Evolutionary conservation across 2,113 vertebrate genomes (phyloP), one percentile per base, ranked within the genome.

Genomic region (Triplophysa dalaica): DNA sequence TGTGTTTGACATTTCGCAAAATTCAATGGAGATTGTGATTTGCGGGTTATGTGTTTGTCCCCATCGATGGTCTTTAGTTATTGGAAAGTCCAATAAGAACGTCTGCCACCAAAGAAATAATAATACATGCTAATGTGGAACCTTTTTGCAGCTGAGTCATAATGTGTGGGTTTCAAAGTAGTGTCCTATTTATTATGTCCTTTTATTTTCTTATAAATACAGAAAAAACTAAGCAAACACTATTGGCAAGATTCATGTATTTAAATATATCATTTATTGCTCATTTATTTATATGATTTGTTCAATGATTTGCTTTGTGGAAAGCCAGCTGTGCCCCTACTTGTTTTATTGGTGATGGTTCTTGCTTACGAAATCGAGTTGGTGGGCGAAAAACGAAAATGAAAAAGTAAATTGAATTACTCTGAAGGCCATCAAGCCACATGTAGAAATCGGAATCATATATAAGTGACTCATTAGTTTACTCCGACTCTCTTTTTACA

Each of bases 41-140:
- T 63, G 8, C 17, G 16, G 33, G 33, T 75, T 21, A 63, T 24
- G 8, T 52, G 43, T 77, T 77, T 65, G 45, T 76, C 52, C 52
- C 19, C 11, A 52, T 26, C 16, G 63, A 64, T 52, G 45, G 19
- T 45, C 6, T 64, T 74, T 0, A 62, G 14, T 50, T 64, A 64
- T 21, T 38, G 45, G 45, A 76, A 64, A 50, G 33, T 76, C 60
- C 17, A 2, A 64, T 4, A 38, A 52, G 62, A 45, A 50, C 45
- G 14, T 52, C 43, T 65, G 24, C 65, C n/a, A 43, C 17, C 3
- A 50, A 2, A 24, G 24, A 50, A 33, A 17, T 52, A 65, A n/a
- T 22, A 77, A 75, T 26, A 29, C 58, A 48, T 29, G 22, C 60
- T 73, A 26, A 4, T 75, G 60, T 26, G 41, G 16, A 43, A 17